A percentile compares a stretch with the other conserved stretches of the same genome.
Conservation (phyloP, 2,888 invertebrate species). For the Calameuta pallipes region DNA sequence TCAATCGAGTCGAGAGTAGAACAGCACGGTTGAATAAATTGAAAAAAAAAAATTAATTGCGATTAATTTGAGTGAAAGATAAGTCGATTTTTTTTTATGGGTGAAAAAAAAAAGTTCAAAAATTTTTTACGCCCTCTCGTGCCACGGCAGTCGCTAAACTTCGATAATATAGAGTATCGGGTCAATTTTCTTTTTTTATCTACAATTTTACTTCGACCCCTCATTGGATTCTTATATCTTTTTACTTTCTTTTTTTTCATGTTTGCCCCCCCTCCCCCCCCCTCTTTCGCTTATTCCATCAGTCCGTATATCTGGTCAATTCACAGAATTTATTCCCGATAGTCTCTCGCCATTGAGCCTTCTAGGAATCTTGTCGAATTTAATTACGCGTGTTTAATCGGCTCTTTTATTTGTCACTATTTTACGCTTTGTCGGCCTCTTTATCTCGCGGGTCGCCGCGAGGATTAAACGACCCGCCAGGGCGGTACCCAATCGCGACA, state of each 20-base stretch:
- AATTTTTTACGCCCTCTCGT: neutral
- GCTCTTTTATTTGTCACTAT: constrained; percentile 54
- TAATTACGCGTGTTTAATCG: constrained; percentile 49
- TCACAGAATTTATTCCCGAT: constrained; percentile 33
- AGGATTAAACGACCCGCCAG: constrained; percentile 41
- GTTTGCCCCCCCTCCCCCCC: neutral
- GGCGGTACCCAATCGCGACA: neutral
- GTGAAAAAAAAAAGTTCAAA: neutral
- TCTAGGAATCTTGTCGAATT: constrained; percentile 49
- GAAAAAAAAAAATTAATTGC: too few species aligned
- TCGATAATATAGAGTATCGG: too few species aligned
- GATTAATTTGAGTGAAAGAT: too few species aligned
- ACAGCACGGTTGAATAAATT: too few species aligned
- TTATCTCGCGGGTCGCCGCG: constrained; percentile 2
- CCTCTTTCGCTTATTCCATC: too few species aligned
- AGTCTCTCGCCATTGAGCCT: constrained; percentile 33
- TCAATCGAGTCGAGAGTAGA: too few species aligned
- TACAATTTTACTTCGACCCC: neutral
- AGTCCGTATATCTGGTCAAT: constrained; percentile 18
- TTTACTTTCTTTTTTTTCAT: neutral
- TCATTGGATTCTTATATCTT: neutral
- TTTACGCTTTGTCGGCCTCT: constrained; percentile 37
- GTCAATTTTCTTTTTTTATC: neutral
- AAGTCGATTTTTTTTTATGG: too few species aligned
- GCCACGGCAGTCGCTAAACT: too few species aligned